Conservation (phyloP, 2,888 invertebrate species). For the Papilio gigon region DNA sequence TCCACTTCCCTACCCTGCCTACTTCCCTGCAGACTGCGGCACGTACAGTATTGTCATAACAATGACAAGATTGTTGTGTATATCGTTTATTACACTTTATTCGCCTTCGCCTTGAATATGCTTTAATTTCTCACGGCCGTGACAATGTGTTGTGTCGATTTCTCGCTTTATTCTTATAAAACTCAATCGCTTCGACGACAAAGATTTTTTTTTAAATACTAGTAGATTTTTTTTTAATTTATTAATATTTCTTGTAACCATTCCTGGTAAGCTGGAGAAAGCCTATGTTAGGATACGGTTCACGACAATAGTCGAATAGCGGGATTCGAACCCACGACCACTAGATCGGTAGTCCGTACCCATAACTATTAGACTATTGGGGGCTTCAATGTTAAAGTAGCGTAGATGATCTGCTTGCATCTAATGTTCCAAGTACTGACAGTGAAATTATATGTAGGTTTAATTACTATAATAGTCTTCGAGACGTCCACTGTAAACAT, state of each 20-base stretch:
- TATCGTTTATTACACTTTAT: conserved; percentile 38
- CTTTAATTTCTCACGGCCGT: conserved; percentile 57
- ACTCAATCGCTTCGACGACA: too few species aligned
- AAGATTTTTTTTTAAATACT: too few species aligned
- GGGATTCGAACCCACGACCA: too few species aligned
- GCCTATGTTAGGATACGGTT: too few species aligned
- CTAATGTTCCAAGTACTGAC: not conserved
- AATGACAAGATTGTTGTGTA: conserved; percentile 30
- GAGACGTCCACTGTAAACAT: not conserved
- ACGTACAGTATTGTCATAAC: conserved; percentile 8
- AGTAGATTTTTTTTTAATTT: too few species aligned
- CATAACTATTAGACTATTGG: too few species aligned
- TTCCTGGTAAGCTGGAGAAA: too few species aligned
- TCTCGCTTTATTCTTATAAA: conserved; percentile 31
- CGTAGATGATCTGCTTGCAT: not conserved
- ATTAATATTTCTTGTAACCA: too few species aligned
- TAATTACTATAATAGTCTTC: not conserved
- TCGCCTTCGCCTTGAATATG: conserved; percentile 54
- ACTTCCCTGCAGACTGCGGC: not conserved
- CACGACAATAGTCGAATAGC: too few species aligned
- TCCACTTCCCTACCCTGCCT: not conserved
- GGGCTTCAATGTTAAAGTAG: too few species aligned
- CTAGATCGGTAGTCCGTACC: too few species aligned
- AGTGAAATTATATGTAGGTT: not conserved
- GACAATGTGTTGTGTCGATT: conserved; percentile 31